Percentiles rank a stretch among this genome's conserved stretches.
phyloP scores from a whole-genome alignment of 2,888 invertebrate species.

The Eudemis profundana region DNA sequence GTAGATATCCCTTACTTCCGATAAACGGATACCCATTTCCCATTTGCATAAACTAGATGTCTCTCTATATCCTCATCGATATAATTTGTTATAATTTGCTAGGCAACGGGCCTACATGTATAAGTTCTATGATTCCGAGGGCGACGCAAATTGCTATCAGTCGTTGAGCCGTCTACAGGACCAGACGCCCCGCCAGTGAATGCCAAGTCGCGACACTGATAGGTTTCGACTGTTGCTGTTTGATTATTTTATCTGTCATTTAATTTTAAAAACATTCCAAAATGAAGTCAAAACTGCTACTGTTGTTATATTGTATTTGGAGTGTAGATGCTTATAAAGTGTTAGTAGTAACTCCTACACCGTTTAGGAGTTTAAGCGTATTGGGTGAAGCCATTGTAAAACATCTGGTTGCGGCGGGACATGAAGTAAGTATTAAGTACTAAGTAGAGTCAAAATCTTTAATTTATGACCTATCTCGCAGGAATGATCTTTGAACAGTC shows the following conservation, averaged over 20 bases:
- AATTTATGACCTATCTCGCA: too few relatives aligned
- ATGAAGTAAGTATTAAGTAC: conserved; percentile 58
- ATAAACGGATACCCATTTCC: too few relatives aligned
- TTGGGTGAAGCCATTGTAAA: conserved; percentile 53
- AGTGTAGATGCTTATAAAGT: conserved; percentile 50
- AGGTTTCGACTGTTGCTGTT: not conserved
- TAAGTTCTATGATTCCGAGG: not conserved
- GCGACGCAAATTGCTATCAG: not conserved
- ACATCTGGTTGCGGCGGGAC: conserved; percentile 56
- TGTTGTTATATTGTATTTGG: conserved; percentile 22
- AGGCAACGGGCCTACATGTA: not conserved
- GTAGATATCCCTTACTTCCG: too few relatives aligned
- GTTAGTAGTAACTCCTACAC: conserved; percentile 52
- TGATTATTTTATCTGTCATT: not conserved
- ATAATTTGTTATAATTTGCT: not conserved
- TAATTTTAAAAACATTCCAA: not conserved
- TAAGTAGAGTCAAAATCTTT: too few relatives aligned
- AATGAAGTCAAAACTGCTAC: conserved; percentile 23
- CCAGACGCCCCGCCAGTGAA: not conserved
- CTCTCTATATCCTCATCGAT: too few relatives aligned
- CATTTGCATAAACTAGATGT: too few relatives aligned
- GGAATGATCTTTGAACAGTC: too few relatives aligned
- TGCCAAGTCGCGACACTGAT: not conserved
- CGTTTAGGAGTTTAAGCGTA: conserved; percentile 53
- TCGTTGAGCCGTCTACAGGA: not conserved